These are phyloP conservation scores for Cuculus canorus DNA, from an alignment of 2,797 vertebrate species.

Conservation along the genomic window DNA sequence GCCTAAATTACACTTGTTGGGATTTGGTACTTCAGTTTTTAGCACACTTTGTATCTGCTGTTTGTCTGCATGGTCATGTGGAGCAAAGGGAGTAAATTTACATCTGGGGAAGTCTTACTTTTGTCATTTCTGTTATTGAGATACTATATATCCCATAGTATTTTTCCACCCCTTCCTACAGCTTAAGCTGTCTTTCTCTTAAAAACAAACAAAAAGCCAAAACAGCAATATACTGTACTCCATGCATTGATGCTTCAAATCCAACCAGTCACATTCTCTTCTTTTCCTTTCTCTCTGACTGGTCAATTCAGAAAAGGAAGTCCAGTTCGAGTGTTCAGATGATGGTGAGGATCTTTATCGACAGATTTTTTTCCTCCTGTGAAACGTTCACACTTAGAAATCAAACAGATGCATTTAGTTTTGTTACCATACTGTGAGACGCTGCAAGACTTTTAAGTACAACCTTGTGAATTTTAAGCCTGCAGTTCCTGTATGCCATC, in stretches of 20 bases:
- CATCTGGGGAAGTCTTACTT: background rate
- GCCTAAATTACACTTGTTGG: background rate
- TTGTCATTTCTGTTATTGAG: background rate
- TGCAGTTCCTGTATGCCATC: constrained; percentile 19
- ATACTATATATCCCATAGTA: background rate
- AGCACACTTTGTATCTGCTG: background rate
- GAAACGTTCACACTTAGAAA: constrained; percentile 68
- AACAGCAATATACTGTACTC: constrained; percentile 63
- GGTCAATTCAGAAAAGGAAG: constrained; percentile 86
- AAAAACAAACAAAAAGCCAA: background rate
- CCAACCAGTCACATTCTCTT: constrained; percentile 69
- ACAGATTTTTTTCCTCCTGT: constrained; percentile 72
- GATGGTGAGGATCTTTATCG: constrained; percentile 82
- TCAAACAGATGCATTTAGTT: constrained; percentile 51
- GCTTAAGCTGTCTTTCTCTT: constrained; percentile 15
- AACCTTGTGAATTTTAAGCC: constrained; percentile 39
- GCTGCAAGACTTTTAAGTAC: constrained; percentile 32
- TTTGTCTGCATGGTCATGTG: constrained; percentile 19
- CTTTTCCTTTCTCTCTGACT: constrained; percentile 79
- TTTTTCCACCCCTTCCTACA: constrained; percentile 9
- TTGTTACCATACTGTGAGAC: constrained; percentile 43
- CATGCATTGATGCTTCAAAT: constrained; percentile 66
- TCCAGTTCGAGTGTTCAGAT: constrained; percentile 82
- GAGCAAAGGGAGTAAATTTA: constrained; percentile 23
- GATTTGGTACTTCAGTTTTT: background rate